phyloP scores from a whole-genome alignment of 1,140 invertebrate species.

The Neuroterus valhalla region DNA sequence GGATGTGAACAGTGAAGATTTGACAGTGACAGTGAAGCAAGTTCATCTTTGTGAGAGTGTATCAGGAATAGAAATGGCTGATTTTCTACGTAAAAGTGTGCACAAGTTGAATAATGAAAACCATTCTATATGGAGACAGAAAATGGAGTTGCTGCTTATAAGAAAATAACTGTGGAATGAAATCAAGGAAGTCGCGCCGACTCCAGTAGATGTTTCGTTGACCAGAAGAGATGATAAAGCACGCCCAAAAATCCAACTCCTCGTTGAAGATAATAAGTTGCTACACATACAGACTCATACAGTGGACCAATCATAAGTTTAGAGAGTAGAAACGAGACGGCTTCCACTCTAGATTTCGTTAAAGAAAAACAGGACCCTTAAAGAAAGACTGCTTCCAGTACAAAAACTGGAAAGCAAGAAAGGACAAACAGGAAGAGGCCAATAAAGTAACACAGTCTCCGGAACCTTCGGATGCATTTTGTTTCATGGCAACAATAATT shows the following conservation, averaged over 20 bases:
- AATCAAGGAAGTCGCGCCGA: conserved; percentile 16
- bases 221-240: conserved; percentile 40
- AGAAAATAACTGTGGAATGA: too few relatives aligned
- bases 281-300: conserved; percentile 40
- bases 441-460: conserved; percentile 9
- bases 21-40: not conserved
- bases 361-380: conserved; percentile 22
- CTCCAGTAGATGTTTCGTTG: not conserved
- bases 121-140: conserved; percentile 45
- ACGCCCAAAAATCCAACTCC: conserved; percentile 37
- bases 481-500: not conserved
- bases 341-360: conserved; percentile 42
- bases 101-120: conserved; percentile 43
- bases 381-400: conserved; percentile 40
- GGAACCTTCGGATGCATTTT: conserved; percentile 3
- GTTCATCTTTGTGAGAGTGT: not conserved
- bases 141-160: conserved; percentile 50
- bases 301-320: conserved; percentile 38
- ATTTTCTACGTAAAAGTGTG: conserved; percentile 12
- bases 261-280: conserved; percentile 44
- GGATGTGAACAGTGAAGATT: not conserved
- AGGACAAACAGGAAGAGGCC: conserved; percentile 14
- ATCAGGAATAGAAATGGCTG: not conserved
- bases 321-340: conserved; percentile 40
- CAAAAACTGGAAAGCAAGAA: conserved; percentile 38